Conservation (phyloP, 2,797 vertebrate species). For the Propithecus perrieri region DNA sequence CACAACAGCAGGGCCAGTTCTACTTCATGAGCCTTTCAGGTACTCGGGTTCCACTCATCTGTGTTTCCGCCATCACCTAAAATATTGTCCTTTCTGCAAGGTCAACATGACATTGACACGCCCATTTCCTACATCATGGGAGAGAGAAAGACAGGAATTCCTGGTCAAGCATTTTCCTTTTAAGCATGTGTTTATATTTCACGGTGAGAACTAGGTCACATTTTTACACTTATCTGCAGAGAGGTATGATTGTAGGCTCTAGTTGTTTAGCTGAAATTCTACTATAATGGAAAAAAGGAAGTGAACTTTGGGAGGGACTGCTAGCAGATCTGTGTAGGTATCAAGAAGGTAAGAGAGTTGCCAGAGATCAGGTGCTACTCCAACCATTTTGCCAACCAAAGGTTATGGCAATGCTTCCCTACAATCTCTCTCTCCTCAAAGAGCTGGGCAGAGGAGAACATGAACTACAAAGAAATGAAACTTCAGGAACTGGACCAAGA, state of each 20-base stretch:
- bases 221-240: not conserved
- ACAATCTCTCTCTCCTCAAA: not conserved
- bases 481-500: not conserved
- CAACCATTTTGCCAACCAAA: not conserved
- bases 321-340: not conserved
- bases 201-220: not conserved
- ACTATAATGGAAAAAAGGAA: not conserved
- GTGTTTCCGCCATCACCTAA: not conserved
- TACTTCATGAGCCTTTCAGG: not conserved
- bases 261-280: not conserved
- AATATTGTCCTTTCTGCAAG: not conserved
- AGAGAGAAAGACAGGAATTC: not conserved
- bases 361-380: not conserved
- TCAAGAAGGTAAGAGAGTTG: not conserved
- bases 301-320: not conserved
- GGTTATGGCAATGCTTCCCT: not conserved
- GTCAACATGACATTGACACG: not conserved
- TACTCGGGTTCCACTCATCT: not conserved
- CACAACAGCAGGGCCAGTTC: not conserved
- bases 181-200: not conserved
- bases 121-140: not conserved
- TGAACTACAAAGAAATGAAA: not conserved
- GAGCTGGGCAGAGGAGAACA: not conserved
- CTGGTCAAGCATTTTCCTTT: not conserved
- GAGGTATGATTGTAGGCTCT: not conserved